Evolutionary conservation across 2,113 vertebrate genomes (phyloP), one percentile per base, ranked within the genome.

Genomic region (Nothocercus julius): DNA sequence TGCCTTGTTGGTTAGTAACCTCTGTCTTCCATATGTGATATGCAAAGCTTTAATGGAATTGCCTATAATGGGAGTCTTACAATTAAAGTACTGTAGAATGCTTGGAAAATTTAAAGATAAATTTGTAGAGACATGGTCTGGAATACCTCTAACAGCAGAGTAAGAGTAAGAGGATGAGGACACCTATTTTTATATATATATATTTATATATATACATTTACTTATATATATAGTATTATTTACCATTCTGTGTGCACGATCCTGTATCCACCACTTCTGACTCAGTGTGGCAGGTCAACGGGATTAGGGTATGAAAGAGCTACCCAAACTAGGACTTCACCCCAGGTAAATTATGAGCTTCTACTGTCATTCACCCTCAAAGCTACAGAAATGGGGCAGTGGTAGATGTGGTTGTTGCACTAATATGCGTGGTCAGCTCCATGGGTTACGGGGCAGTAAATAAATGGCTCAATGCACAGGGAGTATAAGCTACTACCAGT

Each of bases 1-100:
- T 64, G 34, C 7, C 77, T 93, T 59, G 7, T 42, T 69, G 67
- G 42, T 81, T 89, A 85, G 94, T 91, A 90, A 89, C 56, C 84
- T 94, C 69, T 89, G 61, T 69, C 53, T 88, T 80, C 38, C 24
- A 24, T 63, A 30, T 61, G 56, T 24, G 28, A 47, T 64, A 32
- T 13, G 14, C 1, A 4, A 66, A 40, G 11, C 20, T 87, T 82
- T 61, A 82, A 74, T 79, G 78, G 36, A 66, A 20, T 5, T 78
- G 42, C 13, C 89, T 93, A 86, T 85, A 72, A 51, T 64, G 47
- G 36, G 28, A 61, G 16, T 84, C 5, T 42, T 75, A 30, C 7
- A 63, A 53, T 61, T 75, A 66, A 85, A 87, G 11, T 11, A 63
- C 36, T 36, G 13, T 82, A 63, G 32, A 56, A 75, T 3, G 3